Conservation (phyloP, 2,113 vertebrate genomes). For the Probosciger aterrimus region DNA sequence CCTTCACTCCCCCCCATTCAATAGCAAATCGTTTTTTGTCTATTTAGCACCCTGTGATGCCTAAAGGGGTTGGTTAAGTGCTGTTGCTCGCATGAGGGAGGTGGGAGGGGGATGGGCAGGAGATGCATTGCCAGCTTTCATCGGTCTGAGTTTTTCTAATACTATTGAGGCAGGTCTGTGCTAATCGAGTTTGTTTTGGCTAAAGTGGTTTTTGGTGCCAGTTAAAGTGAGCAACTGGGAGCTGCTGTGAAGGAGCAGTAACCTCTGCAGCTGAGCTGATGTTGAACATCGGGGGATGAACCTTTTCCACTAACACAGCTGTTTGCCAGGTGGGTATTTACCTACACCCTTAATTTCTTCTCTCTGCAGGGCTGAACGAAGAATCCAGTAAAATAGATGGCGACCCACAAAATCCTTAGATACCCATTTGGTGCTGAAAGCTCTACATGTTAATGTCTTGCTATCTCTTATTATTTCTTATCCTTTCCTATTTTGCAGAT, state of each 20-base stretch:
- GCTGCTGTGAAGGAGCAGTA: neutral
- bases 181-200: neutral
- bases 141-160: neutral
- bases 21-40: conserved; percentile 28
- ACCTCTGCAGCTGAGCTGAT: neutral
- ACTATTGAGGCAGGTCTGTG: neutral
- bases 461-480: neutral
- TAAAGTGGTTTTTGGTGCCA: neutral
- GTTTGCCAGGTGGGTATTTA: neutral
- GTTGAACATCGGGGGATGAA: neutral
- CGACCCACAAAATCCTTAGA: neutral
- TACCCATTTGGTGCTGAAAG: neutral
- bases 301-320: neutral
- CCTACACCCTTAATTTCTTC: neutral
- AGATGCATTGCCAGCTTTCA: neutral
- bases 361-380: neutral
- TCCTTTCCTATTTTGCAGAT: neutral
- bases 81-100: neutral
- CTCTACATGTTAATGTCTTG: neutral
- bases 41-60: conserved; percentile 23
- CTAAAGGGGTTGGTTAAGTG: conserved; percentile 37
- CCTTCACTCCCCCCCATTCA: neutral
- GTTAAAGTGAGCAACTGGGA: neutral
- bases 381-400: neutral
- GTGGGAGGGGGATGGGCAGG: neutral